Conservation (phyloP, 1,140 invertebrate genomes). For the Thaumetopoea pityocampa region DNA sequence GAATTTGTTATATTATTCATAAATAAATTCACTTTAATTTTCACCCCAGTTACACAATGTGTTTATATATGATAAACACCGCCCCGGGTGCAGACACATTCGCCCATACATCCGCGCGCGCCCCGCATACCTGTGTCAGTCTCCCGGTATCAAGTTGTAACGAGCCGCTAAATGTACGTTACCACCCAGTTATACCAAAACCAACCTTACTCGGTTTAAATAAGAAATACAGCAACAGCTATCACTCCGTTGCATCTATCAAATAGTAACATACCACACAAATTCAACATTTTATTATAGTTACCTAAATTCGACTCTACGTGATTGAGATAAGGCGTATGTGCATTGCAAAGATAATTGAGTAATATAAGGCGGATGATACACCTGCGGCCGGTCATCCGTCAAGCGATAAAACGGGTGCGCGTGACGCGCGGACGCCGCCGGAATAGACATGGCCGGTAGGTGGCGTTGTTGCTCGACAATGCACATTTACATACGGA, state of each 20-base stretch:
- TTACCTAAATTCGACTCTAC: too few relatives aligned
- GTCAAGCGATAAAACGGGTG: conserved; percentile 36
- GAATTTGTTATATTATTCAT: too few relatives aligned
- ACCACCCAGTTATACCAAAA: background rate
- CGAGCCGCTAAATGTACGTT: conserved; percentile 4
- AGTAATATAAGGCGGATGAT: conserved; percentile 14
- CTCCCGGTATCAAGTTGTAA: conserved; percentile 35
- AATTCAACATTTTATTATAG: too few relatives aligned
- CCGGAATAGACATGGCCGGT: conserved; percentile 9
- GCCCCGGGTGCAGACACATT: conserved; percentile 10
- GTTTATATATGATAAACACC: conserved; percentile 33
- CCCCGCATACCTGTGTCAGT: conserved; percentile 43
- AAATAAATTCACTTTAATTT: too few relatives aligned
- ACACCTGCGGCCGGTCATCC: conserved; percentile 38
- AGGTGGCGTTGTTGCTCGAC: conserved; percentile 6
- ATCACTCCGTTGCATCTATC: too few relatives aligned
- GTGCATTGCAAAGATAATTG: background rate
- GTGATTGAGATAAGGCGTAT: conserved; percentile 2
- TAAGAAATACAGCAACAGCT: too few relatives aligned
- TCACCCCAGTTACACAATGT: too few relatives aligned
- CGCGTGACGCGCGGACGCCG: conserved; percentile 1
- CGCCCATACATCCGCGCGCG: conserved; percentile 21
- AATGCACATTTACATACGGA: background rate
- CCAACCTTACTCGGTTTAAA: conserved; percentile 15
- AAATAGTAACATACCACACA: too few relatives aligned